A percentile compares a stretch with the other conserved stretches of the same genome.
These are phyloP conservation scores for Acronicta psi DNA, from an alignment of 2,888 invertebrate species.

Conservation along the genomic window DNA sequence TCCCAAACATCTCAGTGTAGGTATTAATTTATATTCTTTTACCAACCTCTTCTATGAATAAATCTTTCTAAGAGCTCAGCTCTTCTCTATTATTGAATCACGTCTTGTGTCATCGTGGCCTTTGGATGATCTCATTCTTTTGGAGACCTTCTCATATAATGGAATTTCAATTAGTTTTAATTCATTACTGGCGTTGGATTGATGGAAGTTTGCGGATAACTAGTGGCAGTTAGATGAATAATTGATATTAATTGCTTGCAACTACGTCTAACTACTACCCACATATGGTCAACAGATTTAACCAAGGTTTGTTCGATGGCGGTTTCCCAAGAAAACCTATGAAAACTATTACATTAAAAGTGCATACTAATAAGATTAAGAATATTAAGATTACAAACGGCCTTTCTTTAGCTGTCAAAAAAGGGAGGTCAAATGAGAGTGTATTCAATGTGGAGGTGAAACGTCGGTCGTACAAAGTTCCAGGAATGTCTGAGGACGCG, in stretches of 20 bases:
- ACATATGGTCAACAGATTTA: conserved; percentile 42
- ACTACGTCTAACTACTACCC: conserved; percentile 39
- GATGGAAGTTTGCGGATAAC: conserved; percentile 33
- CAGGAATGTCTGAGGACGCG: conserved; percentile 61
- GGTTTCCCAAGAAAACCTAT: conserved; percentile 19
- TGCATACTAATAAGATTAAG: too few relatives aligned
- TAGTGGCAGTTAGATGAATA: conserved; percentile 44
- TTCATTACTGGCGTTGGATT: conserved; percentile 37
- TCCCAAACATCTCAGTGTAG: conserved; percentile 38
- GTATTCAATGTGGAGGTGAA: conserved; percentile 63
- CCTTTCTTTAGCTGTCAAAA: conserved; percentile 38
- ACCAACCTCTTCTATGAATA: conserved; percentile 42
- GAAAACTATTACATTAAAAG: background rate
- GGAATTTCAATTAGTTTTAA: conserved; percentile 62
- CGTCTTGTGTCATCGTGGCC: conserved; percentile 80
- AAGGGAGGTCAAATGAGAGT: conserved; percentile 55
- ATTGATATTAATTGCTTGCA: conserved; percentile 55
- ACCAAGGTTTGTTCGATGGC: conserved; percentile 32
- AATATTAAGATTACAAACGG: too few relatives aligned
- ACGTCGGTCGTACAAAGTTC: conserved; percentile 64
- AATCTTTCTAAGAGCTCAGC: conserved; percentile 53
- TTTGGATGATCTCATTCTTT: conserved; percentile 79
- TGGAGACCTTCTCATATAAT: conserved; percentile 69
- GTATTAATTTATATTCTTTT: conserved; percentile 42
- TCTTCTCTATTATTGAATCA: conserved; percentile 77